Conservation (phyloP, 2,797 vertebrate genomes). For the Octomys mimax region DNA sequence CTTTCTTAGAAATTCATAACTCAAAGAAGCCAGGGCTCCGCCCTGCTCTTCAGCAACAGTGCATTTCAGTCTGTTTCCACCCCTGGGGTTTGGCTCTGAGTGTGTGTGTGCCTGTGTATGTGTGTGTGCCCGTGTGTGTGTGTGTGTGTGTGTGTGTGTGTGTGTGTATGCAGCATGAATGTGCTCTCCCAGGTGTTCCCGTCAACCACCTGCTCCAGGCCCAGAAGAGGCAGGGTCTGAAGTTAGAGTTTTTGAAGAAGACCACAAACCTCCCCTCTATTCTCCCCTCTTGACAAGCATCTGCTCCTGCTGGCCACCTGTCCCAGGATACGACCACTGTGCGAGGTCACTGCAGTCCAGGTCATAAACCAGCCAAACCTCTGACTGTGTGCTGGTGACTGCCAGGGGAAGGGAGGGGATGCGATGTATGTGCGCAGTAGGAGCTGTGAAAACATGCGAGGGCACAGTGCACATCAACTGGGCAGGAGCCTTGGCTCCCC, state of each 20-base stretch:
- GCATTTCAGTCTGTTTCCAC: background rate
- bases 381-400: background rate
- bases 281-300: background rate
- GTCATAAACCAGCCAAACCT: background rate
- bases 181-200: background rate
- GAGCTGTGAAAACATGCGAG: background rate
- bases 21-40: background rate
- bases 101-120: background rate
- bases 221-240: background rate
- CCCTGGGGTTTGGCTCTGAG: background rate
- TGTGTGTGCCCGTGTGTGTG: background rate
- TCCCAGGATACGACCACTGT: rapidly evolving
- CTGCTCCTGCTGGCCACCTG: background rate
- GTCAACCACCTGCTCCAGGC: background rate
- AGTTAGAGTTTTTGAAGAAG: background rate
- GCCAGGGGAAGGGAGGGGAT: background rate
- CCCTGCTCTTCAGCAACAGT: background rate
- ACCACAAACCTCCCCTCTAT: background rate
- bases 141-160: background rate
- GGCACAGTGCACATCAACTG: background rate
- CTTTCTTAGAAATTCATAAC: background rate
- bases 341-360: background rate
- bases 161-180: background rate
- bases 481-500: background rate
- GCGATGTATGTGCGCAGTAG: background rate